Percentiles rank a stretch among this genome's conserved stretches.
Evolutionary conservation across 1,140 invertebrate species (phyloP).

Genomic region (Galleria mellonella): DNA sequence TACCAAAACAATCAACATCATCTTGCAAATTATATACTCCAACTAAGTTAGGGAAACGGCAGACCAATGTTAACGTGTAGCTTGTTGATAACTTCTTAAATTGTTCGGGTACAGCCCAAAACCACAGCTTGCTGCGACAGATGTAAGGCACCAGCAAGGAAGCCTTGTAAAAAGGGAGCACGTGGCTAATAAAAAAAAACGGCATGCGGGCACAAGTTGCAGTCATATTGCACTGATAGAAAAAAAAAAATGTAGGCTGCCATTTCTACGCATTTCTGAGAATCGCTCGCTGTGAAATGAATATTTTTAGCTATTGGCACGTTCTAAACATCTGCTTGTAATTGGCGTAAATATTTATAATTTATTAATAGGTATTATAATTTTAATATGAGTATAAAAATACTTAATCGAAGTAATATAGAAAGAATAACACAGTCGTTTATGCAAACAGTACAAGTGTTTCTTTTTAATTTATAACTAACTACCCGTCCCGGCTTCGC

Average conservation of each 20-base stretch:
- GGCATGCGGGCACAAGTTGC: slow-evolving; percentile 66
- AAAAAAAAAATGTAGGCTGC: slow-evolving; percentile 34
- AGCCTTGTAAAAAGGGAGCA: slow-evolving; percentile 57
- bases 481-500: too few relatives aligned
- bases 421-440: too few relatives aligned
- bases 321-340: slow-evolving; percentile 1
- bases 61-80: not conserved
- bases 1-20: slow-evolving; percentile 56
- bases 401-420: too few relatives aligned
- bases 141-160: slow-evolving; percentile 55
- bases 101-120: slow-evolving; percentile 27
- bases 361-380: too few relatives aligned
- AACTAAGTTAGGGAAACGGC: slow-evolving; percentile 17
- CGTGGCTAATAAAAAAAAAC: slow-evolving; percentile 60
- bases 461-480: too few relatives aligned
- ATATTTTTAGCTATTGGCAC: slow-evolving; percentile 30
- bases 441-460: too few relatives aligned
- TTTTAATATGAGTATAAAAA: too few relatives aligned
- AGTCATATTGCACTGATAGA: slow-evolving; percentile 28
- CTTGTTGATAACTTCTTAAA: slow-evolving; percentile 17
- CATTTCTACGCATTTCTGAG: slow-evolving; percentile 36
- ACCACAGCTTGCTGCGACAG: slow-evolving; percentile 63
- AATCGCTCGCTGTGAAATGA: slow-evolving; percentile 37
- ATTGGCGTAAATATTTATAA: too few relatives aligned
- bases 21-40: slow-evolving; percentile 52